phyloP scores from a whole-genome alignment of 2,113 vertebrate genomes.

The Acinonyx jubatus region DNA sequence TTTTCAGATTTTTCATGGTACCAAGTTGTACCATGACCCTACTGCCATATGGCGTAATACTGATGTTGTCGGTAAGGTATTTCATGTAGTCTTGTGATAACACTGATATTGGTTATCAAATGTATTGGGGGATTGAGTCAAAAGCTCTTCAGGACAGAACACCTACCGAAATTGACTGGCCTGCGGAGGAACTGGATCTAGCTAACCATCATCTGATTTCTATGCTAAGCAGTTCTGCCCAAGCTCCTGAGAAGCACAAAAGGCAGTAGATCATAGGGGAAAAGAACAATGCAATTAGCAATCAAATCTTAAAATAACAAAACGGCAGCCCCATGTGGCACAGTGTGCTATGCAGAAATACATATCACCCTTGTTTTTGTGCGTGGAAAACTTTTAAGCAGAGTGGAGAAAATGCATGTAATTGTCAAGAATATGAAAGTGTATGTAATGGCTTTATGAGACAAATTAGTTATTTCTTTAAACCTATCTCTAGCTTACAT shows the following conservation, averaged over 20 bases:
- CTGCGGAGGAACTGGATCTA: background rate
- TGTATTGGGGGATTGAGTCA: background rate
- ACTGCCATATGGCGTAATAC: background rate
- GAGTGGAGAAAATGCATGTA: background rate
- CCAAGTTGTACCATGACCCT: background rate
- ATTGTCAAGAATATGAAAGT: background rate
- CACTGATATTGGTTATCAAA: background rate
- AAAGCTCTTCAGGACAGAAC: background rate
- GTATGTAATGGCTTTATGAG: background rate
- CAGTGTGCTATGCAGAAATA: background rate
- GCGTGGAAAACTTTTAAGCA: background rate
- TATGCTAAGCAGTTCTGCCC: background rate
- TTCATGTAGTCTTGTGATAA: background rate
- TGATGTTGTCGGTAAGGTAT: background rate
- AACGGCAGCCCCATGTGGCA: background rate
- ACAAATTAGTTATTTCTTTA: background rate
- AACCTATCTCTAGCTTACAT: background rate
- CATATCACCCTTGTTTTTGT: background rate
- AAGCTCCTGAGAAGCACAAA: background rate
- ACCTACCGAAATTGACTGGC: background rate
- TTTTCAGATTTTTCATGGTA: background rate
- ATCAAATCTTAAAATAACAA: background rate
- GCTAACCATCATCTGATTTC: background rate
- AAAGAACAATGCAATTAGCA: background rate
- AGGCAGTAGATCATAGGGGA: background rate